These are phyloP conservation scores for Linnaemya vulpina DNA, from an alignment of 2,888 invertebrate genomes.

Conservation along the genomic window DNA sequence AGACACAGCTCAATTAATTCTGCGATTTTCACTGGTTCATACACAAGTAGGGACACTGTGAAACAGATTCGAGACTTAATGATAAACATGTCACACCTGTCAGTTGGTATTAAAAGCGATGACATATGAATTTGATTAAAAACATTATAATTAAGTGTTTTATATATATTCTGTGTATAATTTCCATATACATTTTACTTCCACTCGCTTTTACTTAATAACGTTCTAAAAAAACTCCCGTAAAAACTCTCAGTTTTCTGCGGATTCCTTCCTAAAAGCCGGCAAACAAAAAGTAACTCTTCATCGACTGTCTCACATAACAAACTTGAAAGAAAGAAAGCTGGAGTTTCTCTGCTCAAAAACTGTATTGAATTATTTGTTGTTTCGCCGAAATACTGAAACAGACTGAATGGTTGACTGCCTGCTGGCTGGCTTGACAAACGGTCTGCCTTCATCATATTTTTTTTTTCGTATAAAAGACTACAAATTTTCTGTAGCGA, in stretches of 20 bases:
- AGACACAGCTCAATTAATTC: no score
- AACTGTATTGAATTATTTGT: slow-evolving; percentile 33
- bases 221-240: no score
- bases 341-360: background rate
- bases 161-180: no score
- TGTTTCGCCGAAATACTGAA: slow-evolving; percentile 17
- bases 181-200: no score
- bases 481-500: slow-evolving; percentile 10
- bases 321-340: background rate
- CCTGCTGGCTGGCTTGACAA: slow-evolving; percentile 1
- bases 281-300: background rate
- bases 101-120: no score
- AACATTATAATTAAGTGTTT: no score
- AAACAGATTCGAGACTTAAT: no score
- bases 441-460: background rate
- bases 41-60: no score
- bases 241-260: background rate
- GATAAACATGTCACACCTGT: no score
- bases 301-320: background rate
- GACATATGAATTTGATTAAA: no score
- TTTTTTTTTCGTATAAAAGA: slow-evolving; percentile 7
- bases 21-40: no score
- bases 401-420: slow-evolving; percentile 23
- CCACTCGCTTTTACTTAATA: no score
- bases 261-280: slow-evolving; percentile 18